Percentiles rank a stretch among this genome's conserved stretches.
Conservation (phyloP, 2,797 vertebrate species). For the Clarias pachynema region DNA sequence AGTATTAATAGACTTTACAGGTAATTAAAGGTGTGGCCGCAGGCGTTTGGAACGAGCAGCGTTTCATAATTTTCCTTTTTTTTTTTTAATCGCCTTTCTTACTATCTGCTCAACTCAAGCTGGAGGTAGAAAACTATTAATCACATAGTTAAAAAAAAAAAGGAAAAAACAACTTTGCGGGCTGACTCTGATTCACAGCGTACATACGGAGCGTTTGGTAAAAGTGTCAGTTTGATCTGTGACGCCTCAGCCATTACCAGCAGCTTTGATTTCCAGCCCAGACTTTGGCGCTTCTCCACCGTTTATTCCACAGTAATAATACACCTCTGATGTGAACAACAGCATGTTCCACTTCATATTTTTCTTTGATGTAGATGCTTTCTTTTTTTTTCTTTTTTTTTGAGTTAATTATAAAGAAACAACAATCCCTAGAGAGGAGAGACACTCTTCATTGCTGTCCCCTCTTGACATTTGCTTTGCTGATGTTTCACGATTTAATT, state of each 20-base stretch:
- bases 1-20: slow-evolving; percentile 45
- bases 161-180: background rate
- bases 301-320: slow-evolving; percentile 22
- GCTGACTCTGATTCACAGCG: background rate
- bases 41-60: slow-evolving; percentile 1
- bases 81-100: background rate
- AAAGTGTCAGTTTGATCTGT: background rate
- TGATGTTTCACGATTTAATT: slow-evolving; percentile 56
- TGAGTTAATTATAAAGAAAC: slow-evolving; percentile 68
- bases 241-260: slow-evolving; percentile 30
- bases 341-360: slow-evolving; percentile 44
- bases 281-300: slow-evolving; percentile 37
- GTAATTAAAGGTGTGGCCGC: slow-evolving; percentile 41
- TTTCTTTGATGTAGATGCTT: slow-evolving; percentile 43
- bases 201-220: background rate
- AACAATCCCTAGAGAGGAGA: slow-evolving; percentile 58
- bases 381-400: slow-evolving; percentile 42
- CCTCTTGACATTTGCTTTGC: slow-evolving; percentile 71
- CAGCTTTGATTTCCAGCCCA: slow-evolving; percentile 55
- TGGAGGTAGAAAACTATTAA: slow-evolving; percentile 1
- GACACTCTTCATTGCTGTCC: slow-evolving; percentile 53
- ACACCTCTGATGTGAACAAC: slow-evolving; percentile 42
- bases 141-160: slow-evolving; percentile 2
- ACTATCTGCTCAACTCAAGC: background rate
- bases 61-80: background rate